These are phyloP conservation scores for Hormaphis cornu DNA, from an alignment of 1,140 invertebrate genomes.

Conservation along the genomic window DNA sequence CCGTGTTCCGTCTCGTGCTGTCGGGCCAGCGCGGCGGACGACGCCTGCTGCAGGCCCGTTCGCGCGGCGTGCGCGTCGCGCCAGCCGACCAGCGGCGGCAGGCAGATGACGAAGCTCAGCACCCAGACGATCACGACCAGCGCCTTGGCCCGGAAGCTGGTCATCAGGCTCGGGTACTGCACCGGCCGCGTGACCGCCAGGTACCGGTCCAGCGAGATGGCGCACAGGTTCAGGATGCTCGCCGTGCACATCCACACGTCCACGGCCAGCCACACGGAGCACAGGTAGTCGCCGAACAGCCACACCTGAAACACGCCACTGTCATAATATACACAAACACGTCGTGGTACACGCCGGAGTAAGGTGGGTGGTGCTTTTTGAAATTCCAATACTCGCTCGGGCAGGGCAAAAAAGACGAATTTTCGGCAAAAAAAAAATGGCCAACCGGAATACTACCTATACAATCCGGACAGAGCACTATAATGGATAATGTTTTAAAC, in stretches of 20 bases:
- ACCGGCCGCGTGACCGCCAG: constrained; percentile 89
- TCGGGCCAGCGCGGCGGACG: constrained; percentile 17
- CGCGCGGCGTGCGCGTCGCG: constrained; percentile 56
- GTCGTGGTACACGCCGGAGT: too few species aligned
- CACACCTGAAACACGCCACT: constrained; percentile 60
- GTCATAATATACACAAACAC: too few species aligned
- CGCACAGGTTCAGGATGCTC: constrained; percentile 85
- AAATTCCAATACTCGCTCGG: too few species aligned
- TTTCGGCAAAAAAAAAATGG: too few species aligned
- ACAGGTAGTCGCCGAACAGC: constrained; percentile 88
- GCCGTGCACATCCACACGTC: constrained; percentile 97
- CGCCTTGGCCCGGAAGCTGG: constrained; percentile 71
- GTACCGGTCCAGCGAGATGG: constrained; percentile 86
- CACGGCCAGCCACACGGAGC: constrained; percentile 82
- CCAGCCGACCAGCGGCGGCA: constrained; percentile 91
- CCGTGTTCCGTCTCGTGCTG: too few species aligned
- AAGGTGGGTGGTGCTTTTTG: too few species aligned
- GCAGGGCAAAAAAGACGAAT: too few species aligned
- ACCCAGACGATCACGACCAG: constrained; percentile 88
- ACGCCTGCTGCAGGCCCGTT: too few species aligned
- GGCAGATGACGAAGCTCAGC: constrained; percentile 90
- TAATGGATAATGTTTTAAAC: too few species aligned
- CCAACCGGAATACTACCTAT: too few species aligned
- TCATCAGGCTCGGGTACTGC: constrained; percentile 88
- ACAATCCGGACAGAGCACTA: too few species aligned